Evolutionary conservation across 2,113 vertebrate genomes (phyloP).

Genomic region (Martes martes): DNA sequence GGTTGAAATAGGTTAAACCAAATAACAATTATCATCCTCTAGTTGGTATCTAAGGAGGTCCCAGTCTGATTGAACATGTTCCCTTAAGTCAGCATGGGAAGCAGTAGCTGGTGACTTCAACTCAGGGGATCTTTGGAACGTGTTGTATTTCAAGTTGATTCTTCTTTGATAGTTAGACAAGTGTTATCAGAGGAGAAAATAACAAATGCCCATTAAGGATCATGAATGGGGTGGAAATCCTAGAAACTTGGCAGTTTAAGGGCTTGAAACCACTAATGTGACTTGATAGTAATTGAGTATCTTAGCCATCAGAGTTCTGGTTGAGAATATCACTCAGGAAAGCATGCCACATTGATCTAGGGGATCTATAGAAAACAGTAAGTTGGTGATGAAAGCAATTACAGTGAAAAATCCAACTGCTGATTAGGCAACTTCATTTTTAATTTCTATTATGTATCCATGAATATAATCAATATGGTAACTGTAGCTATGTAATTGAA

Average conservation of each 20-base stretch:
- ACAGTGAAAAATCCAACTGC: neutral
- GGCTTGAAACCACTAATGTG: neutral
- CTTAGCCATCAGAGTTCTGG: neutral
- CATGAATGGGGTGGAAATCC: neutral
- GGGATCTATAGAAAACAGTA: neutral
- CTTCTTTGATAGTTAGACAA: neutral
- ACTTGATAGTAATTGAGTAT: neutral
- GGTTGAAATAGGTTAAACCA: neutral
- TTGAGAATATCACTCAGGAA: neutral
- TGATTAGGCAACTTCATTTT: conserved; percentile 38
- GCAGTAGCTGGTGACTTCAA: neutral
- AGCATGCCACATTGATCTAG: neutral
- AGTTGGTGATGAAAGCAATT: neutral
- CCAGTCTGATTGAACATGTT: neutral
- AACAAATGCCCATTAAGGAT: neutral
- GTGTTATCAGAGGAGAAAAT: neutral
- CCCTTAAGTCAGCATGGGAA: neutral
- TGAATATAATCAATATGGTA: conserved; percentile 26
- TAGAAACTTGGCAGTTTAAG: neutral
- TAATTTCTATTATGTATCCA: neutral
- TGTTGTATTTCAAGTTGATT: neutral
- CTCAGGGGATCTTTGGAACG: neutral
- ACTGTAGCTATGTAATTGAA: neutral
- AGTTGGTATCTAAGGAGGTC: neutral
- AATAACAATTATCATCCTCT: neutral